Evolutionary conservation across 2,888 invertebrate species (phyloP).

Genomic region (Alcis repandata): DNA sequence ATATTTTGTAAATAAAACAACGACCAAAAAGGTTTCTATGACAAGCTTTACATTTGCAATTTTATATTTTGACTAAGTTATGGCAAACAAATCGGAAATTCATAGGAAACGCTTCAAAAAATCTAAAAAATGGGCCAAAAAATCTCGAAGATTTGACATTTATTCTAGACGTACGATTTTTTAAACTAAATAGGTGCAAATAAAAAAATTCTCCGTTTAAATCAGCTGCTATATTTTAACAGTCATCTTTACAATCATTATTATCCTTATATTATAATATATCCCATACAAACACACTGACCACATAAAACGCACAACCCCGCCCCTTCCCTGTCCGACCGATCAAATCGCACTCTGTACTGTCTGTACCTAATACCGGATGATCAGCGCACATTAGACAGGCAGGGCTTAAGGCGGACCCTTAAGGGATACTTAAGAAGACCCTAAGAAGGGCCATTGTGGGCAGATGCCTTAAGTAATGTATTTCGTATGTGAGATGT

Average conservation of each 20-base stretch:
- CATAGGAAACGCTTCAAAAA: too few relatives aligned
- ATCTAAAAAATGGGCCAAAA: too few relatives aligned
- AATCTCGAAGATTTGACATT: too few relatives aligned
- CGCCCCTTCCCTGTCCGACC: constrained; percentile 63
- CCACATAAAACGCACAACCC: constrained; percentile 36
- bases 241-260: background rate
- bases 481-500: constrained; percentile 11
- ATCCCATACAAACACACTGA: background rate
- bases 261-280: background rate
- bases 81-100: too few relatives aligned
- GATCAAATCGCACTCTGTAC: constrained; percentile 46
- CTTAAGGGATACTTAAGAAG: constrained; percentile 49
- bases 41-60: too few relatives aligned
- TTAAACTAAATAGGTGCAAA: too few relatives aligned
- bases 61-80: too few relatives aligned
- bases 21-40: too few relatives aligned
- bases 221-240: too few relatives aligned
- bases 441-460: constrained; percentile 48
- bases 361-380: constrained; percentile 63
- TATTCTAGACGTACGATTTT: too few relatives aligned
- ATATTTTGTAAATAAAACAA: too few relatives aligned
- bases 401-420: constrained; percentile 42
- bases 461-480: constrained; percentile 34
- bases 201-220: too few relatives aligned
- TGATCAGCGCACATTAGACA: constrained; percentile 65